Evolutionary conservation across 2,888 invertebrate genomes (phyloP), one percentile per base, ranked within the genome.

Genomic region (Ernsta delagoae): DNA sequence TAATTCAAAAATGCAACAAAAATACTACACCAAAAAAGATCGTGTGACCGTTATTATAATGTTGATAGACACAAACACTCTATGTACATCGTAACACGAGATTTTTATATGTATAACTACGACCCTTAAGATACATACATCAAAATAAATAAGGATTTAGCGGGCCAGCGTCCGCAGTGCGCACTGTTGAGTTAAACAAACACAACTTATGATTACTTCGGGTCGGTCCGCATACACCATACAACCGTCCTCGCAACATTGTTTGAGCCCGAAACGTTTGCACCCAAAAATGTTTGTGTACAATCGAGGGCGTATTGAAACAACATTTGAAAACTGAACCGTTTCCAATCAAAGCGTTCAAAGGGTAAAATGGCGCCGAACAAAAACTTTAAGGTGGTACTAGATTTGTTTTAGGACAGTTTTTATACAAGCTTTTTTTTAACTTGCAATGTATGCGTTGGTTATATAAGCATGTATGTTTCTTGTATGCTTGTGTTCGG

Each of bases 331-430:
- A 67, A 61, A 56, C 61, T 67, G 61, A 59, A 59, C 39, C 48
- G 36, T 24, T 67, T 67, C 61, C 67, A 67, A 67, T 67, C 61
- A 67, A 48, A 61, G 61, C 61, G 45, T 45, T 54, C 61, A 67
- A 66, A 67, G 60, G 45, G 54, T 43, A 48, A 59, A 61, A 64
- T 56, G 39, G 54, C 64, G 39, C 31, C 43, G 54, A 39, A 63
- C 34, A 56, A 56, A 56, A 36, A 4, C 36, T 62, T 62, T 62
- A 59, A 39, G 56, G 53, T 24, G 24, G 8, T 43, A 2, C 41
- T 9, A 43, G 9, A 11, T 43, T 43, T 43, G 43, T 43, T 41
- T 41, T 8, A 41, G 8, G 43, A 43, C 43, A 9, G 43, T 43
- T 43, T 43, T 43, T 43, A 11, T 39, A 5, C 39, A 43, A 43